A percentile compares a stretch with the other conserved stretches of the same genome.
Evolutionary conservation across 2,113 vertebrate species (phyloP).

Genomic region (Peromyscus californicus): DNA sequence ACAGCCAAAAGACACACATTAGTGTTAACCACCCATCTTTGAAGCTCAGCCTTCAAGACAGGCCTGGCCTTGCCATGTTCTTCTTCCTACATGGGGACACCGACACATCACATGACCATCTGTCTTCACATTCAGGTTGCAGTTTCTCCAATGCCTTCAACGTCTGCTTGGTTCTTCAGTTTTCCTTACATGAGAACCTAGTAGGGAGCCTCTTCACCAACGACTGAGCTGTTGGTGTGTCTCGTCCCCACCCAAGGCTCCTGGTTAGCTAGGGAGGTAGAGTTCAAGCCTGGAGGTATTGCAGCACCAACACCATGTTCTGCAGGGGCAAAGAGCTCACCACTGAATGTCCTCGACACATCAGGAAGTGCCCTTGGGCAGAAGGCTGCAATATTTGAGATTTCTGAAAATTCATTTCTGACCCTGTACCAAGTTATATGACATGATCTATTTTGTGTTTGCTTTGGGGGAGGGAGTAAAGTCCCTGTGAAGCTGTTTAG

Average conservation of each 20-base stretch:
- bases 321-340: background rate
- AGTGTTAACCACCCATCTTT: no score
- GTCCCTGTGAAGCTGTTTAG: conserved; percentile 60
- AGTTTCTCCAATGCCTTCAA: background rate
- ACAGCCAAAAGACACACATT: background rate
- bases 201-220: background rate
- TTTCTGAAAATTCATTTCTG: conserved; percentile 53
- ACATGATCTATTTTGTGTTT: background rate
- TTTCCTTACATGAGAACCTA: background rate
- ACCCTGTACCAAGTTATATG: background rate
- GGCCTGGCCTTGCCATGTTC: accelerated
- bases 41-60: background rate
- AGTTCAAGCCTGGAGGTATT: background rate
- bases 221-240: background rate
- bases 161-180: conserved; percentile 12
- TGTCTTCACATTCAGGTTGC: background rate
- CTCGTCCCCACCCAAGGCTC: background rate
- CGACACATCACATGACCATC: background rate
- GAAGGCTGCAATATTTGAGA: background rate
- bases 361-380: background rate
- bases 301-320: background rate
- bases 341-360: background rate
- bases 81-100: background rate
- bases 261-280: background rate
- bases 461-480: background rate